Evolutionary conservation across 2,888 invertebrate genomes (phyloP).

Genomic region (Nephrotoma appendiculata): DNA sequence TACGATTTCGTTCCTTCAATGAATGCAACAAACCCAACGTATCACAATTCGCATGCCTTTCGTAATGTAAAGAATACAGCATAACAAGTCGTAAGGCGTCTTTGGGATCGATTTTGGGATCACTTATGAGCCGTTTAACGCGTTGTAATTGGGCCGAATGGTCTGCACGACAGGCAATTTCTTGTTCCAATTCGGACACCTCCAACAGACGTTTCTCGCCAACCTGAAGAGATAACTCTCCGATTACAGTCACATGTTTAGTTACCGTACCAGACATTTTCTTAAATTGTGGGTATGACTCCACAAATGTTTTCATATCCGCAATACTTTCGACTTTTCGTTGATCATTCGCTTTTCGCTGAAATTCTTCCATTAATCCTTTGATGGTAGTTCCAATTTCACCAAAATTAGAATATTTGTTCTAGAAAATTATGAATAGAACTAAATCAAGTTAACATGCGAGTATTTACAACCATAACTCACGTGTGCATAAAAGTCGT

Average conservation of each 20-base stretch:
- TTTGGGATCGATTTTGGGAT: constrained; percentile 52
- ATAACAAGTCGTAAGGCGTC: constrained; percentile 83
- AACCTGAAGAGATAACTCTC: constrained; percentile 81
- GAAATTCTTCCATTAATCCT: constrained; percentile 93
- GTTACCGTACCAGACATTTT: constrained; percentile 92
- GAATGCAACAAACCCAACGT: constrained; percentile 59
- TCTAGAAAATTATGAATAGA: constrained; percentile 36
- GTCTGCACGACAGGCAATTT: constrained; percentile 76
- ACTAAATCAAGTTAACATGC: not conserved
- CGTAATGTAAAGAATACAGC: constrained; percentile 87
- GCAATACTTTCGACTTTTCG: constrained; percentile 95
- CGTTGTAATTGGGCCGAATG: constrained; percentile 66
- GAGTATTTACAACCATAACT: constrained; percentile 14
- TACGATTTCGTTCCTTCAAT: constrained; percentile 54
- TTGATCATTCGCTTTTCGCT: constrained; percentile 86
- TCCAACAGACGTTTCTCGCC: constrained; percentile 64
- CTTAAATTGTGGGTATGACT: constrained; percentile 96
- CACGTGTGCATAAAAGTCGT: constrained; percentile 90
- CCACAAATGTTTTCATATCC: constrained; percentile 98
- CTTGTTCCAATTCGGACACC: constrained; percentile 88
- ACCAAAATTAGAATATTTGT: constrained; percentile 92
- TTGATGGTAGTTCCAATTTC: constrained; percentile 97
- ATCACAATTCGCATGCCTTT: constrained; percentile 75
- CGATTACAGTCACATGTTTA: constrained; percentile 94
- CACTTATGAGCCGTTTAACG: constrained; percentile 61